Conservation (phyloP, 2,113 vertebrate species). For the Leuciscus idus region DNA sequence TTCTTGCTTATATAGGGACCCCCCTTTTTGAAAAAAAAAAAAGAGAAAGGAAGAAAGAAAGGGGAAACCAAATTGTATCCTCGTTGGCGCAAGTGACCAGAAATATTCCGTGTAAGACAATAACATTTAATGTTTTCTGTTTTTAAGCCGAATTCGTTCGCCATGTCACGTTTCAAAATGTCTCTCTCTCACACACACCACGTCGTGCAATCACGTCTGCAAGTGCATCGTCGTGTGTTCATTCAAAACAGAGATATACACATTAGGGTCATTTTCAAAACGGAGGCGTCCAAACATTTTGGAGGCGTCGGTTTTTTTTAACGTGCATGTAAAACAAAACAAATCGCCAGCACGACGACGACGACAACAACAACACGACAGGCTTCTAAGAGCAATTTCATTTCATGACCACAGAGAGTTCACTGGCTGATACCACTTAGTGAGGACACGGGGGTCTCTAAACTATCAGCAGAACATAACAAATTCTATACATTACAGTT, state of each 20-base stretch:
- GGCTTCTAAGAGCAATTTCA: constrained; percentile 65
- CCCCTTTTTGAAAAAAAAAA: constrained; percentile 74
- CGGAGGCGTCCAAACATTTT: not conserved
- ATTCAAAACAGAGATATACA: constrained; percentile 26
- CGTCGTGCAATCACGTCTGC: constrained; percentile 5
- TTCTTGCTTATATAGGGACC: constrained; percentile 84
- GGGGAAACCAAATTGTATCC: constrained; percentile 80
- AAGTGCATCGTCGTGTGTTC: constrained; percentile 8
- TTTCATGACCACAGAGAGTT: constrained; percentile 70
- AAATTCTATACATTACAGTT: constrained; percentile 36
- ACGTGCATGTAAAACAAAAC: constrained; percentile 37
- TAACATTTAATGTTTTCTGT: constrained; percentile 28
- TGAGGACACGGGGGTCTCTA: constrained; percentile 62
- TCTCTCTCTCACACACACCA: constrained; percentile 1
- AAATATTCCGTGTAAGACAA: constrained; percentile 55
- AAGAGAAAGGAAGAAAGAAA: constrained; percentile 64
- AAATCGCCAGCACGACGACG: constrained; percentile 55
- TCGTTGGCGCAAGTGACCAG: constrained; percentile 66
- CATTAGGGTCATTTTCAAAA: constrained; percentile 14
- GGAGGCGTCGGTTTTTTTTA: not conserved
- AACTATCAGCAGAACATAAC: constrained; percentile 47
- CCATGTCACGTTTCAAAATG: constrained; percentile 28
- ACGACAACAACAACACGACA: constrained; percentile 70
- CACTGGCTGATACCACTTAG: constrained; percentile 69
- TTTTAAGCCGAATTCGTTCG: constrained; percentile 18